Conservation (phyloP, 2,113 vertebrate species). For the Struthio camelus region DNA sequence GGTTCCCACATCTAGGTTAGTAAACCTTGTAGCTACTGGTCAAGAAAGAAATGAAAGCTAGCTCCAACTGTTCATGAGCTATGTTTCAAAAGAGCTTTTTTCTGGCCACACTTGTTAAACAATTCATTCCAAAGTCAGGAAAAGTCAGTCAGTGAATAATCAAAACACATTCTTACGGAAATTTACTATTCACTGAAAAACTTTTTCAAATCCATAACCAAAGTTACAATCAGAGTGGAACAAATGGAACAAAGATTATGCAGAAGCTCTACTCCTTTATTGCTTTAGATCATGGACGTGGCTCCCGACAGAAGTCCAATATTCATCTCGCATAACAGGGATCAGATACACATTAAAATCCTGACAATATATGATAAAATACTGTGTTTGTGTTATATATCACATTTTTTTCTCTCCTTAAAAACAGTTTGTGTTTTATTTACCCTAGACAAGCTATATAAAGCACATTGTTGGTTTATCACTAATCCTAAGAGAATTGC, state of each 20-base stretch:
- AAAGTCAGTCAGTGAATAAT: neutral
- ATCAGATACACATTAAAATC: neutral
- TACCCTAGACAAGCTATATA: neutral
- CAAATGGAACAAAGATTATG: neutral
- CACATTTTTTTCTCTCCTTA: neutral
- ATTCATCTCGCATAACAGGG: neutral
- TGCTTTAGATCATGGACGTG: neutral
- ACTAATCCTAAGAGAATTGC: slow-evolving; percentile 16
- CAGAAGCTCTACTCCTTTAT: neutral
- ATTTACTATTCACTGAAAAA: neutral
- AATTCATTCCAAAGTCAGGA: neutral
- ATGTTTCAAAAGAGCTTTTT: neutral
- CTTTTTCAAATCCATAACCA: neutral
- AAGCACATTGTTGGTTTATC: neutral
- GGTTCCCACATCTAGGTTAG: neutral
- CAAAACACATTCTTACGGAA: neutral
- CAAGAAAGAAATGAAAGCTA: neutral
- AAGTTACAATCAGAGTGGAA: neutral
- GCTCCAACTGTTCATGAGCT: neutral
- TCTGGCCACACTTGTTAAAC: neutral
- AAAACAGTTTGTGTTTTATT: neutral
- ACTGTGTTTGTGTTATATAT: neutral
- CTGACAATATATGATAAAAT: neutral
- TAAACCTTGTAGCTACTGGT: neutral
- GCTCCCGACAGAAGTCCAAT: neutral